Evolutionary conservation across 2,888 invertebrate species (phyloP).

Genomic region (Notodonta dromedarius): DNA sequence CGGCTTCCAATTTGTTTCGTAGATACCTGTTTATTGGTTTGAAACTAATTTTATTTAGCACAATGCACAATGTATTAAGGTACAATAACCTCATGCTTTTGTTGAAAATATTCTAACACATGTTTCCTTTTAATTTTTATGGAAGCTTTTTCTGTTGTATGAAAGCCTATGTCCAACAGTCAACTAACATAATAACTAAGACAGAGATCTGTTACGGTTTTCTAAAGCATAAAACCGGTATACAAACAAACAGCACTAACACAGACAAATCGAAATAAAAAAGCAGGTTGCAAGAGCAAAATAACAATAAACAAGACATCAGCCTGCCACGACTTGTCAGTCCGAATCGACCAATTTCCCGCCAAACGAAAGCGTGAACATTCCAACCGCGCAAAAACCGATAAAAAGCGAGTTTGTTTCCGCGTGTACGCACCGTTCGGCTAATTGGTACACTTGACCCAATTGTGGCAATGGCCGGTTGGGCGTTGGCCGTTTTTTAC

Average conservation of each 20-base stretch:
- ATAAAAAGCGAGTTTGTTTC: conserved; percentile 40
- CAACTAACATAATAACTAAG: too few relatives aligned
- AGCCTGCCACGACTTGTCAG: conserved; percentile 9
- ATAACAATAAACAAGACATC: conserved; percentile 10
- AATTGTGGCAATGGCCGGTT: conserved; percentile 18
- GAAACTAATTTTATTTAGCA: not conserved
- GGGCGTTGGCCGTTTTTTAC: conserved; percentile 56
- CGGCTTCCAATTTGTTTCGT: not conserved
- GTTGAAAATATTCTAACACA: too few relatives aligned
- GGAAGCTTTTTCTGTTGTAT: too few relatives aligned
- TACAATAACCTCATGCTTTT: not conserved
- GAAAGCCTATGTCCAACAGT: too few relatives aligned
- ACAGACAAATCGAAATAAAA: too few relatives aligned
- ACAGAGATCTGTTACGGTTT: not conserved
- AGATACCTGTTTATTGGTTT: not conserved
- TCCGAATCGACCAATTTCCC: conserved; percentile 33
- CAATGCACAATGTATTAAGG: not conserved
- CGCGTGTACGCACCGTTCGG: conserved; percentile 32
- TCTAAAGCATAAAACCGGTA: not conserved
- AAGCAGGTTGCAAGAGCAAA: not conserved
- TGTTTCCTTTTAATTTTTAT: too few relatives aligned
- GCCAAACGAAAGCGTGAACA: conserved; percentile 48
- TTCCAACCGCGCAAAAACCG: conserved; percentile 32
- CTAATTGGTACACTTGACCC: conserved; percentile 26
- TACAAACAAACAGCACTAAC: not conserved